Evolutionary conservation across 2,113 vertebrate species (phyloP).

Genomic region (Cynopterus brachyotis): DNA sequence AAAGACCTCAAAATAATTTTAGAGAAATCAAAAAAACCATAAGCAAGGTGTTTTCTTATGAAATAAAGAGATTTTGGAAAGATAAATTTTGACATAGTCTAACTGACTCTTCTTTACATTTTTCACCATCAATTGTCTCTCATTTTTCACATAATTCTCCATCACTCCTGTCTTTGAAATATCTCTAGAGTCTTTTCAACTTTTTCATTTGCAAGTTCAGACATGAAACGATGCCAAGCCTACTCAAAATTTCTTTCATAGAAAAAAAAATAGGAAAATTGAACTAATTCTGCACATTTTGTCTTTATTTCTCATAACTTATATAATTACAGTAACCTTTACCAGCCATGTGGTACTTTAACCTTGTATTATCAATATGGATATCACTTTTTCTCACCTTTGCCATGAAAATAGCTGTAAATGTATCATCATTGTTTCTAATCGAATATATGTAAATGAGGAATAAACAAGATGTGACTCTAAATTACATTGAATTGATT

Average conservation of each 20-base stretch:
- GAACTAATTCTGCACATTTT: background rate
- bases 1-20: background rate
- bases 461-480: conserved; percentile 7
- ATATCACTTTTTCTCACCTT: background rate
- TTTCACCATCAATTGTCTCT: background rate
- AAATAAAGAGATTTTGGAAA: background rate
- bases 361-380: background rate
- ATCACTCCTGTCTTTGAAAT: background rate
- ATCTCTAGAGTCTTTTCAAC: background rate
- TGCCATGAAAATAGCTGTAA: background rate
- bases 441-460: background rate
- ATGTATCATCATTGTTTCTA: background rate
- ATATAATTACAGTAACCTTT: background rate
- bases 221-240: background rate
- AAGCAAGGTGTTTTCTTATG: background rate
- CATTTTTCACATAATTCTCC: background rate
- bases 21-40: background rate
- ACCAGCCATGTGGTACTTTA: background rate
- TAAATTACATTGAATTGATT: conserved; percentile 52
- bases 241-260: background rate
- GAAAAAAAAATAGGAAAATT: background rate
- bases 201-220: background rate
- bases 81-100: background rate
- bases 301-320: background rate
- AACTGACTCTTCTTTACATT: background rate